Conservation (phyloP, 2,888 invertebrate species). For the Calameuta idolon region DNA sequence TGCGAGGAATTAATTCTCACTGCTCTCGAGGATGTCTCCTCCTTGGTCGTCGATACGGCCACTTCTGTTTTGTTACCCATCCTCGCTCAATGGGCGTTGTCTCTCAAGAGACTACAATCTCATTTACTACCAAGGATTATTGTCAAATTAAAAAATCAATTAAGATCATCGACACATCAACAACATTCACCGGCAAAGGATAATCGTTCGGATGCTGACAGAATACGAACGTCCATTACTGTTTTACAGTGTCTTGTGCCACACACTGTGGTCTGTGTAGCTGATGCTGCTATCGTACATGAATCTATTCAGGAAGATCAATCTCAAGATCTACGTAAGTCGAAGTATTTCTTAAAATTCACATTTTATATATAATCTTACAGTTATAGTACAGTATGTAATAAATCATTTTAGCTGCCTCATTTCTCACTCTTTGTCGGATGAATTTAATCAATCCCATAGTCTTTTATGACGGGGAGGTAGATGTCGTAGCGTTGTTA, state of each 20-base stretch:
- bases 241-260: constrained; percentile 57
- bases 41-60: constrained; percentile 70
- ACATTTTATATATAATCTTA: neutral
- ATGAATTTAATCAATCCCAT: constrained; percentile 71
- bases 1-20: constrained; percentile 72
- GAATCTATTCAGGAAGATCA: constrained; percentile 40
- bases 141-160: constrained; percentile 52
- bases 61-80: constrained; percentile 73
- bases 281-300: constrained; percentile 50
- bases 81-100: constrained; percentile 74
- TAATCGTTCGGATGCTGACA: constrained; percentile 48
- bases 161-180: constrained; percentile 42
- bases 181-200: constrained; percentile 54
- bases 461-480: constrained; percentile 73
- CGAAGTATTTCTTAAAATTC: constrained; percentile 5
- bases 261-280: constrained; percentile 53
- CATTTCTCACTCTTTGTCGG: constrained; percentile 67
- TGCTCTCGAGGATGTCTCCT: constrained; percentile 72
- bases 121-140: constrained; percentile 65
- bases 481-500: constrained; percentile 72
- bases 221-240: constrained; percentile 47
- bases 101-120: constrained; percentile 70
- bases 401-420: constrained; percentile 59
- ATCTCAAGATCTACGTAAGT: constrained; percentile 52
- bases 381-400: neutral